Evolutionary conservation across 1,140 invertebrate species (phyloP), one percentile per base, ranked within the genome.

Genomic region (Thrips palmi): DNA sequence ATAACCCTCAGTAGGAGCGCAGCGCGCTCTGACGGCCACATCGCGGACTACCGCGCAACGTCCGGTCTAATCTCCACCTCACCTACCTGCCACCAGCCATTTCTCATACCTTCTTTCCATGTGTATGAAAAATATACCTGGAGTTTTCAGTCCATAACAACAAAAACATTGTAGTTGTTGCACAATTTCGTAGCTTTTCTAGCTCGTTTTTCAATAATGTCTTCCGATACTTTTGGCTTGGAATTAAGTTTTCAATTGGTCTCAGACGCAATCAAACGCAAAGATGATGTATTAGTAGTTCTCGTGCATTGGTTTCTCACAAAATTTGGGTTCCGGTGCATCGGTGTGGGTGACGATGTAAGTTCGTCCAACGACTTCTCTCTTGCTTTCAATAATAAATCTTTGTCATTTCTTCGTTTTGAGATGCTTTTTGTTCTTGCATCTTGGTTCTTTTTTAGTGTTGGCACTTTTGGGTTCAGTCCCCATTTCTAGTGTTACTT

Each of bases 331-430:
- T 80, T 77, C 44, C 66, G 65, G 41, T 80, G 72, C 47, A 62
- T 81, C 42, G 78, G 78, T 30, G 54, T 74, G 25, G 76, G 76
- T 3, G 75, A 82, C 50, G 64, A 69, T 43, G 74, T 77, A 58
- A 53, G 50, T 50, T 46, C 37, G n/a, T n/a, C n/a, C n/a, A n/a
- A n/a, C n/a, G n/a, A n/a, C n/a, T n/a, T 19, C 20, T 34, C 2
- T 39, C 21, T 19, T 29, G n/a, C 18, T 18, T 10, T 17, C 6
- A 29, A 37, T n/a, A n/a, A n/a, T n/a, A n/a, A n/a, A n/a, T n/a
- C n/a, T n/a, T n/a, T n/a, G n/a, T n/a, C n/a, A 35, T 31, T 32
- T 37, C 27, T 8, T 2, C 18, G 15, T 36, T 4, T 7, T 41
- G 2, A 22, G 6, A 39, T 21, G 17, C 18, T 34, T 38, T 36